These are phyloP conservation scores for Drosophila nigromelanica DNA, from an alignment of 1,140 invertebrate species.

Conservation along the genomic window DNA sequence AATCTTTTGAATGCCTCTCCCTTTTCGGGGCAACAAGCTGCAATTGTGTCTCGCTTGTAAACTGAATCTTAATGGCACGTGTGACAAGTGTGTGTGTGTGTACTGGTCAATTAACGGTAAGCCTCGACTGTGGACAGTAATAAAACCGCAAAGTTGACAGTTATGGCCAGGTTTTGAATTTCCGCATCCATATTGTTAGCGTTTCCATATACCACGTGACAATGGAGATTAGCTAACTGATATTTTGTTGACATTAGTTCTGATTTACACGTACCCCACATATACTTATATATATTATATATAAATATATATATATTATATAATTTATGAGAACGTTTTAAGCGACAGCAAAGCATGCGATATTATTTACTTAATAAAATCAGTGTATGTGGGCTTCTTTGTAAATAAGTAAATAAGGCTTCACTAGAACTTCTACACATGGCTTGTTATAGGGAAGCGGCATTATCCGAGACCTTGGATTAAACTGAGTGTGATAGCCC, in stretches of 20 bases:
- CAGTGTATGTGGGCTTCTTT: background rate
- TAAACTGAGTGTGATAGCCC: background rate
- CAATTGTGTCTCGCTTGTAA: conserved; percentile 8
- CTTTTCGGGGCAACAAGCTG: too few species aligned
- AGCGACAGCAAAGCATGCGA: background rate
- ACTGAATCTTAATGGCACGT: conserved; percentile 36
- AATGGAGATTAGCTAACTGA: conserved; percentile 19
- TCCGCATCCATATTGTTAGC: conserved; percentile 45
- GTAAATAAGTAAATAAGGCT: background rate
- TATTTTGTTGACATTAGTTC: conserved; percentile 26
- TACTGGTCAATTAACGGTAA: conserved; percentile 43
- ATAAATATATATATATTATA: conserved; percentile 1
- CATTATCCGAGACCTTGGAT: conserved; percentile 2
- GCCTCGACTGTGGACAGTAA: conserved; percentile 6
- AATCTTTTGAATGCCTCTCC: too few species aligned
- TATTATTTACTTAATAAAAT: too few species aligned
- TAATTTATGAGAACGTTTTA: background rate
- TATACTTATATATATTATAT: too few species aligned
- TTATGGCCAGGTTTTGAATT: conserved; percentile 39
- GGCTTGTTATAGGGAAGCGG: background rate
- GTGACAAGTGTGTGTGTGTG: conserved; percentile 12
- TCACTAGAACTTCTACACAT: background rate
- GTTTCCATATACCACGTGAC: conserved; percentile 5
- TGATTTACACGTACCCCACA: conserved; percentile 28
- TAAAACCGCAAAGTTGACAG: conserved; percentile 13